Conservation (phyloP, 2,797 vertebrate genomes). For the Lutra lutra region DNA sequence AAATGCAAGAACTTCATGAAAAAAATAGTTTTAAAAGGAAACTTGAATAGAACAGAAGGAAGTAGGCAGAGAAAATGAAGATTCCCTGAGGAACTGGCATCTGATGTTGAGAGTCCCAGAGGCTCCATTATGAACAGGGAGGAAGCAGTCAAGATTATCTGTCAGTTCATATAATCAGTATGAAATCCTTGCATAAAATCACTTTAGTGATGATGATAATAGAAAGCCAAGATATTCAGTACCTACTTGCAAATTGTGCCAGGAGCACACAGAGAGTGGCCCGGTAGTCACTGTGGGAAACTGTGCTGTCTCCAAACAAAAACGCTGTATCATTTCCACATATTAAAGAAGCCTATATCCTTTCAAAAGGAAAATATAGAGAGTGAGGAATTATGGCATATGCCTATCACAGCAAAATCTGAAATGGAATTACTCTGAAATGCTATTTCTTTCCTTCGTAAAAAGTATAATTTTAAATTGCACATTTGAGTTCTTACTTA, state of each 20-base stretch:
- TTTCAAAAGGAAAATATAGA: neutral
- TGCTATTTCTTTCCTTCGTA: neutral
- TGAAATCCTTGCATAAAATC: constrained; percentile 28
- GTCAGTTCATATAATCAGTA: neutral
- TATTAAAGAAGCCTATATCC: neutral
- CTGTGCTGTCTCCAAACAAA: neutral
- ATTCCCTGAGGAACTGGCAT: neutral
- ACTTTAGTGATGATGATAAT: neutral
- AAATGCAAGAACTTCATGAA: neutral
- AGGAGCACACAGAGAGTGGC: neutral
- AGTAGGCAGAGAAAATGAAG: neutral
- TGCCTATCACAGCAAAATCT: neutral
- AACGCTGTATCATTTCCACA: neutral
- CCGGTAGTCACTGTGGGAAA: neutral
- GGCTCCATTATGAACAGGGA: neutral
- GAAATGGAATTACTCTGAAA: neutral
- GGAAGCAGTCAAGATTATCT: constrained; percentile 5
- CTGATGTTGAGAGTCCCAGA: neutral
- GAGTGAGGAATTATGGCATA: neutral
- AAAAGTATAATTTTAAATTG: neutral
- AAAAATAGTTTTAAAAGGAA: neutral
- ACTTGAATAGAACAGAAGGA: neutral
- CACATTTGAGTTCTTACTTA: neutral
- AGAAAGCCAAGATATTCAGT: neutral
- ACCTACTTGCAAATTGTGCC: neutral